These are phyloP conservation scores for Criorhina ranunculi DNA, from an alignment of 2,888 invertebrate genomes.

Conservation along the genomic window DNA sequence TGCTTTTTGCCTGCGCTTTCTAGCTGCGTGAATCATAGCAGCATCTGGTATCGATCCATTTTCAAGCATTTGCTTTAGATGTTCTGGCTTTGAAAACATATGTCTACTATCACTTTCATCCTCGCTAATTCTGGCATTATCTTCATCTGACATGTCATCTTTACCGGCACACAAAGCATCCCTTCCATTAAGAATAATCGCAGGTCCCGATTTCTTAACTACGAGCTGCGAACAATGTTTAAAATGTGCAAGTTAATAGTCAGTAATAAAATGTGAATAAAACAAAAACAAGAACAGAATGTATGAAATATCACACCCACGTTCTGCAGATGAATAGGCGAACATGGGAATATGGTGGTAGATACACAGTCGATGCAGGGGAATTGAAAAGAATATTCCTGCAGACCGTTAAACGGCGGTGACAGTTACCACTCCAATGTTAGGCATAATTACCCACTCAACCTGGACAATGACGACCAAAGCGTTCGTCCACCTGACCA, in stretches of 20 bases:
- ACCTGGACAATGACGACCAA: no score
- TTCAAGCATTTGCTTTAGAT: slow-evolving; percentile 92
- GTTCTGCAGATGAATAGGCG: no score
- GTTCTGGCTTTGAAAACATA: slow-evolving; percentile 88
- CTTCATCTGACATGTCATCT: slow-evolving; percentile 88
- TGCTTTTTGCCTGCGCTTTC: slow-evolving; percentile 97
- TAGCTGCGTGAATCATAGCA: slow-evolving; percentile 98
- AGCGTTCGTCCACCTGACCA: no score
- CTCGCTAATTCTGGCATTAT: slow-evolving; percentile 84
- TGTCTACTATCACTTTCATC: slow-evolving; percentile 85
- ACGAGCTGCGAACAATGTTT: slow-evolving; percentile 84
- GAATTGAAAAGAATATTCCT: no score
- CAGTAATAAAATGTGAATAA: neutral
- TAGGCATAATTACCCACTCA: no score
- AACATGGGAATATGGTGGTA: no score
- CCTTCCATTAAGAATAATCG: slow-evolving; percentile 90
- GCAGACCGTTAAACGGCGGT: no score
- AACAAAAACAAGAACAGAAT: neutral
- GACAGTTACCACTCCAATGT: no score
- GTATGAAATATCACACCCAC: neutral
- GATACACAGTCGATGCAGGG: no score
- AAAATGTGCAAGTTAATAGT: neutral
- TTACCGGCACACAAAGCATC: slow-evolving; percentile 93
- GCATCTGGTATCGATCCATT: slow-evolving; percentile 98
- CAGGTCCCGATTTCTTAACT: slow-evolving; percentile 86